phyloP scores from a whole-genome alignment of 2,888 invertebrate genomes.

The Pedicia rivosa region DNA sequence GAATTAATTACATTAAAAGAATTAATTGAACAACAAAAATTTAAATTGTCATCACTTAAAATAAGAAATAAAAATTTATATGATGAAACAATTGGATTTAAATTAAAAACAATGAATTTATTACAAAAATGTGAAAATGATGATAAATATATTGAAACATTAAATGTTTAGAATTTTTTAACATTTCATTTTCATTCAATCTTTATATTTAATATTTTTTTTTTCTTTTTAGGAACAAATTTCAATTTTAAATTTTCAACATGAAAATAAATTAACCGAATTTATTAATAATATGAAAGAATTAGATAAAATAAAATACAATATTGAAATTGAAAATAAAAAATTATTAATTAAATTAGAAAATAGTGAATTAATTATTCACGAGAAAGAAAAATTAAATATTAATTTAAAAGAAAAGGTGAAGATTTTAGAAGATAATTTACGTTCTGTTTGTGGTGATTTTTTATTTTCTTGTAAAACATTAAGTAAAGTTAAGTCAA shows the following conservation, averaged over 20 bases:
- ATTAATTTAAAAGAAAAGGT: constrained; percentile 16
- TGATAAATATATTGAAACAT: constrained; percentile 42
- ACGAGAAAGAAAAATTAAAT: constrained; percentile 17
- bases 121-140: constrained; percentile 47
- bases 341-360: constrained; percentile 19
- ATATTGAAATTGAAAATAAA: constrained; percentile 16
- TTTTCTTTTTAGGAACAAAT: not conserved
- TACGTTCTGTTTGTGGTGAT: constrained; percentile 24
- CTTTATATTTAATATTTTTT: not conserved
- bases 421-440: constrained; percentile 21
- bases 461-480: constrained; percentile 28
- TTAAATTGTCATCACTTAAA: constrained; percentile 46
- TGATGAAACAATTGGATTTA: constrained; percentile 39
- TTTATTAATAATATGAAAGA: constrained; percentile 17
- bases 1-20: constrained; percentile 41
- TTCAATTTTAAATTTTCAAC: constrained; percentile 15
- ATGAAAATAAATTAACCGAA: constrained; percentile 21
- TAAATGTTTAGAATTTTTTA: constrained; percentile 32
- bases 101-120: constrained; percentile 41
- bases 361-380: constrained; percentile 17
- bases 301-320: constrained; percentile 16
- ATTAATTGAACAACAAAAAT: constrained; percentile 41
- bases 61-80: constrained; percentile 53
- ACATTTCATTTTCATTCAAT: constrained; percentile 7
- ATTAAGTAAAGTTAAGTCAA: constrained; percentile 22